Conservation (phyloP, 2,888 invertebrate genomes). For the Diabrotica balteata region DNA sequence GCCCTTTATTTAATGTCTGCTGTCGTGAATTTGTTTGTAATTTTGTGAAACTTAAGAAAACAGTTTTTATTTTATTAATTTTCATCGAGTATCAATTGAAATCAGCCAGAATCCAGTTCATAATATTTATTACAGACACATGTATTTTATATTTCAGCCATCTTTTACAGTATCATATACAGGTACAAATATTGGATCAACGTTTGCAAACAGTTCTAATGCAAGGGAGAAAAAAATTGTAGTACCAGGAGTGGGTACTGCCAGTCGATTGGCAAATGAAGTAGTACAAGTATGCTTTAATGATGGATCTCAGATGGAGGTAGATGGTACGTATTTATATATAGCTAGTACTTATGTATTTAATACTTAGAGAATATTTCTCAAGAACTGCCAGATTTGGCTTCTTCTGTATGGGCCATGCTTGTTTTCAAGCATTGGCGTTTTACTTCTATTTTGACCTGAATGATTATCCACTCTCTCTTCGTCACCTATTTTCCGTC, state of each 20-base stretch:
- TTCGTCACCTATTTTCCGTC: not conserved
- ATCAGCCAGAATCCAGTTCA: no score
- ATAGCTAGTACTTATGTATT: no score
- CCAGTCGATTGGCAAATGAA: conserved; percentile 54
- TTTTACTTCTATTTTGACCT: no score
- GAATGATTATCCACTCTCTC: no score
- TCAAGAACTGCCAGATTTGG: no score
- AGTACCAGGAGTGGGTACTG: conserved; percentile 57
- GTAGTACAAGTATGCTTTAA: conserved; percentile 55
- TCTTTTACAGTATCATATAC: conserved; percentile 54
- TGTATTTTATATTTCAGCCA: conserved; percentile 48
- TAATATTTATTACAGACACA: no score
- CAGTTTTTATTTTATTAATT: conserved; percentile 7
- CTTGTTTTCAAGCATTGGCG: no score
- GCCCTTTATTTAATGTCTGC: no score
- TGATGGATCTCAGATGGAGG: conserved; percentile 56
- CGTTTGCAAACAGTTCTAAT: conserved; percentile 41
- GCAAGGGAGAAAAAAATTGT: conserved; percentile 50
- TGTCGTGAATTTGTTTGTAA: conserved; percentile 1
- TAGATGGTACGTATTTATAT: conserved; percentile 50
- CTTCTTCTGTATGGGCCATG: no score
- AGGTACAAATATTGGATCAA: conserved; percentile 43
- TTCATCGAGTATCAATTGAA: not conserved
- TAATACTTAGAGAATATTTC: no score
- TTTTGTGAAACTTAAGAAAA: not conserved